Percentiles rank a stretch among this genome's conserved stretches.
phyloP scores from a whole-genome alignment of 2,113 vertebrate species.

The Nesoenas mayeri region DNA sequence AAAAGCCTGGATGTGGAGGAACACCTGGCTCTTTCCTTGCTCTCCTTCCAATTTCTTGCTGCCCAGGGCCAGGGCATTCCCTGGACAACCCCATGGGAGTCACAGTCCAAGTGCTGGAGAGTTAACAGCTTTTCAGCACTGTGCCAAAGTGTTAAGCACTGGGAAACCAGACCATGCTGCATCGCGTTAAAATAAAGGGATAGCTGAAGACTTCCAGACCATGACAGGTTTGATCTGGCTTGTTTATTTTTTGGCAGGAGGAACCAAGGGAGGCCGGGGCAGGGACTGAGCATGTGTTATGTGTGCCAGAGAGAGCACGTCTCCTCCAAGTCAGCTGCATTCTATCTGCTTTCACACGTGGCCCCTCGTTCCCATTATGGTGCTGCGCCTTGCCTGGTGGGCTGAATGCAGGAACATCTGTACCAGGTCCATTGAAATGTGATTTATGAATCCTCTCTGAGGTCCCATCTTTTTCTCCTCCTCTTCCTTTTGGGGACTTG shows the following conservation, averaged over 20 bases:
- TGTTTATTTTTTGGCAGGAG: conserved; percentile 55
- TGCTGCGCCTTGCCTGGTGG: neutral
- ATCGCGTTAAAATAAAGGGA: conserved; percentile 29
- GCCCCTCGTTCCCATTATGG: neutral
- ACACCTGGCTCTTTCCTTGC: neutral
- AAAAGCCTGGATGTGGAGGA: neutral
- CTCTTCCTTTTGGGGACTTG: conserved; percentile 37
- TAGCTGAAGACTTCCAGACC: conserved; percentile 53
- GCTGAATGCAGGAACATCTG: conserved; percentile 49
- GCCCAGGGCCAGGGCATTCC: neutral
- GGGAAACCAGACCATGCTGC: neutral
- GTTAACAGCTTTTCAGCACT: neutral
- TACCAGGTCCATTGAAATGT: conserved; percentile 16
- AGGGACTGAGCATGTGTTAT: neutral
- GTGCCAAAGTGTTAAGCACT: neutral
- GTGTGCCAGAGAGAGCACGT: conserved; percentile 11
- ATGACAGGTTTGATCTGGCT: conserved; percentile 38
- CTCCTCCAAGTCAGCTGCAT: conserved; percentile 6
- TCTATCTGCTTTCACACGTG: conserved; percentile 38
- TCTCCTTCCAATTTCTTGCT: neutral
- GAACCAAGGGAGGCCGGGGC: neutral
- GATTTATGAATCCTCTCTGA: conserved; percentile 58
- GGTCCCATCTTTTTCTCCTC: conserved; percentile 8
- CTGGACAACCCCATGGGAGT: neutral
- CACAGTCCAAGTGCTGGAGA: neutral